These are phyloP conservation scores for Eupithecia vulgata DNA, from an alignment of 2,888 invertebrate genomes.

Conservation along the genomic window DNA sequence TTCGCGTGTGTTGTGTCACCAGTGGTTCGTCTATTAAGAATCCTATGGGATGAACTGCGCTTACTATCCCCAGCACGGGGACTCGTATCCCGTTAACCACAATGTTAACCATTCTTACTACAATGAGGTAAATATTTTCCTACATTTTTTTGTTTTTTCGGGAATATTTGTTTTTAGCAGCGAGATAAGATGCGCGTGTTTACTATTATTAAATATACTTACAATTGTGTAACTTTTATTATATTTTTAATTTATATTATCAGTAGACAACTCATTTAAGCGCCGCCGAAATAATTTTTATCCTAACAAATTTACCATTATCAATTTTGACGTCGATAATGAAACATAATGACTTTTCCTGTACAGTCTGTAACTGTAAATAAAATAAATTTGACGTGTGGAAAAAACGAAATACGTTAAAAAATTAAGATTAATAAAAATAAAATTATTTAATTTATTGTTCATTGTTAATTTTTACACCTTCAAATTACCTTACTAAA, in stretches of 20 bases:
- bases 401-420: background rate
- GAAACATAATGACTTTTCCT: too few species aligned
- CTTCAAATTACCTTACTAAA: background rate
- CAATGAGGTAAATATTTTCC: slow-evolving; percentile 71
- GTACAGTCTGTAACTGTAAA: too few species aligned
- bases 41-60: slow-evolving; percentile 80
- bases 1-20: slow-evolving; percentile 68
- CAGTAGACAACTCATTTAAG: background rate
- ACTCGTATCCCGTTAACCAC: slow-evolving; percentile 71
- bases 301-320: background rate
- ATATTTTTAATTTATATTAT: too few species aligned
- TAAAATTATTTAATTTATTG: background rate
- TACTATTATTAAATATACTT: background rate
- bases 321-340: background rate
- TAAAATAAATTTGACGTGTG: background rate
- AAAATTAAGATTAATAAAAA: background rate
- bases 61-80: slow-evolving; percentile 79
- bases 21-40: slow-evolving; percentile 55
- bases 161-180: background rate
- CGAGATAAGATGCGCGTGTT: too few species aligned
- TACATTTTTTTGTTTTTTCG: background rate
- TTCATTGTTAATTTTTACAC: background rate
- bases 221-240: too few species aligned
- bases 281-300: background rate
- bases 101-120: slow-evolving; percentile 76